Conservation (phyloP, 2,888 invertebrate species). For the Itoplectis maculator region DNA sequence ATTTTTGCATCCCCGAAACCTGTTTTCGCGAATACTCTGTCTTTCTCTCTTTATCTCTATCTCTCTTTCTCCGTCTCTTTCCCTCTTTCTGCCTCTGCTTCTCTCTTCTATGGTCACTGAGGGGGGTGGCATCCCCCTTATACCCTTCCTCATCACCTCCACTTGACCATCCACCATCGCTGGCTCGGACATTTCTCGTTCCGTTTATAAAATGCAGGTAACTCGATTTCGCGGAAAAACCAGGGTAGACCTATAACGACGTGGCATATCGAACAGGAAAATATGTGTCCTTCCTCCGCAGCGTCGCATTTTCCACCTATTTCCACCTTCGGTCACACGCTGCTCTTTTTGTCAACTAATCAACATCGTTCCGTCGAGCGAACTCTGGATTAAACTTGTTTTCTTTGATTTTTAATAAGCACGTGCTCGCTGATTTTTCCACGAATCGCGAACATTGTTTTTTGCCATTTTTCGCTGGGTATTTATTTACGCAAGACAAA, state of each 20-base stretch:
- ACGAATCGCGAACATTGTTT: neutral
- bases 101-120: constrained; percentile 18
- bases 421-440: neutral
- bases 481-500: neutral
- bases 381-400: neutral
- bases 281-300: constrained; percentile 46
- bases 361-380: neutral
- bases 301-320: constrained; percentile 19
- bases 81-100: no score
- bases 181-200: constrained; percentile 32
- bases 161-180: constrained; percentile 37
- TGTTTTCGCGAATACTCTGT: constrained; percentile 30
- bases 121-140: neutral
- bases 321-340: neutral
- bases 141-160: constrained; percentile 16
- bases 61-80: no score
- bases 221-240: constrained; percentile 52
- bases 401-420: neutral
- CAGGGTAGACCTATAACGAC: constrained; percentile 40
- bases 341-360: constrained; percentile 1
- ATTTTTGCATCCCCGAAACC: constrained; percentile 63
- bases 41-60: no score
- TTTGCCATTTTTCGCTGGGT: neutral
- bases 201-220: constrained; percentile 55
- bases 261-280: constrained; percentile 55